phyloP scores from a whole-genome alignment of 1,140 invertebrate genomes.

The Pseudomyrmex cubaensis region DNA sequence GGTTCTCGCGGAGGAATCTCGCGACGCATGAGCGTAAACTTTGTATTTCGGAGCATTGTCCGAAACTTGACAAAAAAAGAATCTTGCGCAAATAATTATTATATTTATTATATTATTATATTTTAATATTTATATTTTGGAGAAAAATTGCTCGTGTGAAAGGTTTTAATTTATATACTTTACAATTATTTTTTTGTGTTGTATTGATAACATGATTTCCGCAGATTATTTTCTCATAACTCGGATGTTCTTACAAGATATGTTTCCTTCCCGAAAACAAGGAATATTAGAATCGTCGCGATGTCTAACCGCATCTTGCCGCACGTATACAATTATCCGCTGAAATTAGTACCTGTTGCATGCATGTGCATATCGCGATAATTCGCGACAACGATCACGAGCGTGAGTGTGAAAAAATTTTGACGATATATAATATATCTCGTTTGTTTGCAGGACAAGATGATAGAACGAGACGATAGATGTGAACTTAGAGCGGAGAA shows the following conservation, averaged over 20 bases:
- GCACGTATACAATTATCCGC: conserved; percentile 64
- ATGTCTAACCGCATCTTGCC: conserved; percentile 8
- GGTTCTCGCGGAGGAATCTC: conserved; percentile 17
- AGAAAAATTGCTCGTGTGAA: neutral
- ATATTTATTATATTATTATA: neutral
- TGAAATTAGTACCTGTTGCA: conserved; percentile 75
- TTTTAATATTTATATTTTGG: too few relatives aligned
- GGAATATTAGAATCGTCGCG: neutral
- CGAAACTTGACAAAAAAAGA: neutral
- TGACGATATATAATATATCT: neutral
- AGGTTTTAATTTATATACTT: conserved; percentile 21
- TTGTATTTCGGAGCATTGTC: neutral
- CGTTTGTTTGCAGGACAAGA: neutral
- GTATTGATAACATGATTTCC: neutral
- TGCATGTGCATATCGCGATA: neutral
- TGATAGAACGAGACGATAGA: neutral
- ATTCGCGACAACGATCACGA: conserved; percentile 1
- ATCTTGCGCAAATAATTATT: neutral
- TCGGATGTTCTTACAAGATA: conserved; percentile 40
- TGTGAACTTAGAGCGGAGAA: neutral
- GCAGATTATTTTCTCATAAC: neutral
- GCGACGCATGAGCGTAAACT: neutral
- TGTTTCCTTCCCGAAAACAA: neutral
- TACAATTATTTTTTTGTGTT: conserved; percentile 1
- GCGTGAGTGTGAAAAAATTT: conserved; percentile 17